Conservation (phyloP, 1,140 invertebrate genomes). For the Mesaphorura yosii region DNA sequence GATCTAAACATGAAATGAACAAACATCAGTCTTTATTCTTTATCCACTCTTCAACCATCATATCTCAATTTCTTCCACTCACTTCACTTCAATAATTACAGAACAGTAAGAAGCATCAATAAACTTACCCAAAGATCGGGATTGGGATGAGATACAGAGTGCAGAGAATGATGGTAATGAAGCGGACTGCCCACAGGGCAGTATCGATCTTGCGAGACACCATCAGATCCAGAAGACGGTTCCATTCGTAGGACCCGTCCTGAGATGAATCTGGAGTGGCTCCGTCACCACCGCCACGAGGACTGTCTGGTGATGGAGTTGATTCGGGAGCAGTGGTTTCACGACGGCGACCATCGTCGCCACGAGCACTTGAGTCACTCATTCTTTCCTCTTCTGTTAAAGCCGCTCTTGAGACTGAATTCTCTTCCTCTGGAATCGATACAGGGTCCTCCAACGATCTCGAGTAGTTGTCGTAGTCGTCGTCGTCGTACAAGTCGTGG, state of each 20-base stretch:
- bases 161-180: constrained; percentile 69
- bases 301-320: no score
- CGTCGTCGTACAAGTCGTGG: no score
- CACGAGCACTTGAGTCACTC: no score
- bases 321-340: no score
- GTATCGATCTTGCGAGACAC: constrained; percentile 71
- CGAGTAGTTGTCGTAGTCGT: no score
- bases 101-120: neutral
- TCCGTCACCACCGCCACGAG: neutral
- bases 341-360: no score
- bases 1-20: constrained; percentile 47
- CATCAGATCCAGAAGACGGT: constrained; percentile 33
- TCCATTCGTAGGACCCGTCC: constrained; percentile 8
- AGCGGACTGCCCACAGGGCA: constrained; percentile 65
- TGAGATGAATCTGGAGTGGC: neutral
- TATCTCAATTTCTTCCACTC: constrained; percentile 6
- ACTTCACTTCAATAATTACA: neutral
- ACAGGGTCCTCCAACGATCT: no score
- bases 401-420: no score
- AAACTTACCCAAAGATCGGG: constrained; percentile 73
- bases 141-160: constrained; percentile 73
- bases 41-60: constrained; percentile 10
- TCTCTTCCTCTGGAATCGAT: no score
- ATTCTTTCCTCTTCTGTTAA: no score
- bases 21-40: neutral